These are phyloP conservation scores for Amiota mariae DNA, from an alignment of 2,888 invertebrate genomes.

Conservation along the genomic window DNA sequence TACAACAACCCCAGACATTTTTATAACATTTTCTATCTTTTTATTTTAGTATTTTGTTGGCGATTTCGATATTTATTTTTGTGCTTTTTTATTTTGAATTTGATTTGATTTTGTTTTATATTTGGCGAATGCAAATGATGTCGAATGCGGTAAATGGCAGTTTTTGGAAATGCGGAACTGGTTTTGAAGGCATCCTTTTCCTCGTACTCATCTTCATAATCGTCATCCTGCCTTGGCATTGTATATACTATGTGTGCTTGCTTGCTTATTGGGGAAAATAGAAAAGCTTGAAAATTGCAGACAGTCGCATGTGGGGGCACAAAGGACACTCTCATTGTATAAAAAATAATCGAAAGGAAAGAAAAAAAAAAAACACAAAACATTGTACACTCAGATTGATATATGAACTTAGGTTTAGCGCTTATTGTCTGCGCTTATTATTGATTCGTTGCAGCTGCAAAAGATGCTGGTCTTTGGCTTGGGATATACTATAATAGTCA, in stretches of 20 bases:
- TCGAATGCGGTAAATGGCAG: conserved; percentile 62
- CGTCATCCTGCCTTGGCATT: neutral
- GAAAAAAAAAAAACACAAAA: neutral
- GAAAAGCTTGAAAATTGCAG: conserved; percentile 59
- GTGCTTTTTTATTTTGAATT: conserved; percentile 18
- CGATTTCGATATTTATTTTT: conserved; percentile 43
- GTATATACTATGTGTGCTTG: neutral
- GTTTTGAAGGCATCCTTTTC: too few species aligned
- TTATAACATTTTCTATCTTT: conserved; percentile 44
- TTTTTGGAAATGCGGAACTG: neutral
- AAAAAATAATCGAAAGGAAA: neutral
- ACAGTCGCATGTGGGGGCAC: conserved; percentile 42
- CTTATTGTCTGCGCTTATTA: conserved; percentile 62
- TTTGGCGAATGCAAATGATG: conserved; percentile 62
- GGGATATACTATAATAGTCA: neutral
- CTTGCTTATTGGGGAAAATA: conserved; percentile 25
- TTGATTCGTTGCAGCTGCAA: conserved; percentile 33
- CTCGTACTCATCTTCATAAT: too few species aligned
- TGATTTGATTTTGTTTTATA: conserved; percentile 35
- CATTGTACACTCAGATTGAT: conserved; percentile 46
- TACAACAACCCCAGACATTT: conserved; percentile 9
- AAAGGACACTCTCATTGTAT: neutral
- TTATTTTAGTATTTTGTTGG: conserved; percentile 44
- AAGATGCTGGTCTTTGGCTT: conserved; percentile 3
- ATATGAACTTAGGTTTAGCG: conserved; percentile 58